Percentiles rank a stretch among this genome's conserved stretches.
These are phyloP conservation scores for Corythornis vintsioides DNA, from an alignment of 2,113 vertebrate genomes.

Conservation along the genomic window DNA sequence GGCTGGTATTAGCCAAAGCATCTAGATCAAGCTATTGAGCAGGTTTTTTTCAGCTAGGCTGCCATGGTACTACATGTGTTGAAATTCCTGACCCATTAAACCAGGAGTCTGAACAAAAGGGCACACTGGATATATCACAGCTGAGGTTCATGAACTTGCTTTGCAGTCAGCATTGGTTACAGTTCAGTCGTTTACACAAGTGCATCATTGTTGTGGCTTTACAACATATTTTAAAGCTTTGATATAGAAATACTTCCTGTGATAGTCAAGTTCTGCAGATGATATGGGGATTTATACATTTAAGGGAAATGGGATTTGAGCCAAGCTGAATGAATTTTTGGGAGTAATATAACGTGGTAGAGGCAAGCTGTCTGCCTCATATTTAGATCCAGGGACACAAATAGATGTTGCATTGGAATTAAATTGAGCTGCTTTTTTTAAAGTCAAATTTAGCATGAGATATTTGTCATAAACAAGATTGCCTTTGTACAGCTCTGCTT, in stretches of 20 bases:
- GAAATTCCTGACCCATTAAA: constrained; percentile 14
- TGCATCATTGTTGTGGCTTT: constrained; percentile 39
- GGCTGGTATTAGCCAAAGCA: background rate
- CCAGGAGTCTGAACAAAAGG: background rate
- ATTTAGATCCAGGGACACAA: background rate
- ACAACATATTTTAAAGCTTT: constrained; percentile 56
- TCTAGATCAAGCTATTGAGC: background rate
- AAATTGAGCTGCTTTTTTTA: background rate
- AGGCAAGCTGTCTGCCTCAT: background rate
- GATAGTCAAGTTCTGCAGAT: constrained; percentile 12
- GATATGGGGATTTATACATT: constrained; percentile 52
- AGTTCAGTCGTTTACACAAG: constrained; percentile 29
- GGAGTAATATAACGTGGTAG: background rate
- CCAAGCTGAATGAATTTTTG: constrained; percentile 1
- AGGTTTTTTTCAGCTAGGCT: constrained; percentile 2
- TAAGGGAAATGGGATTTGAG: constrained; percentile 27
- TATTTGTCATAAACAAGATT: background rate
- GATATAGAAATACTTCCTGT: constrained; percentile 36
- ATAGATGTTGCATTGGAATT: constrained; percentile 5
- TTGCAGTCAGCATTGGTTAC: constrained; percentile 51
- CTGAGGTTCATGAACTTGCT: constrained; percentile 56
- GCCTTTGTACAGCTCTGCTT: constrained; percentile 6
- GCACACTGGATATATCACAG: constrained; percentile 22
- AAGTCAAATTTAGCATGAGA: background rate
- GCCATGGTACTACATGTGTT: background rate